Evolutionary conservation across 2,113 vertebrate genomes (phyloP).

Genomic region (Chrysochloris asiatica): DNA sequence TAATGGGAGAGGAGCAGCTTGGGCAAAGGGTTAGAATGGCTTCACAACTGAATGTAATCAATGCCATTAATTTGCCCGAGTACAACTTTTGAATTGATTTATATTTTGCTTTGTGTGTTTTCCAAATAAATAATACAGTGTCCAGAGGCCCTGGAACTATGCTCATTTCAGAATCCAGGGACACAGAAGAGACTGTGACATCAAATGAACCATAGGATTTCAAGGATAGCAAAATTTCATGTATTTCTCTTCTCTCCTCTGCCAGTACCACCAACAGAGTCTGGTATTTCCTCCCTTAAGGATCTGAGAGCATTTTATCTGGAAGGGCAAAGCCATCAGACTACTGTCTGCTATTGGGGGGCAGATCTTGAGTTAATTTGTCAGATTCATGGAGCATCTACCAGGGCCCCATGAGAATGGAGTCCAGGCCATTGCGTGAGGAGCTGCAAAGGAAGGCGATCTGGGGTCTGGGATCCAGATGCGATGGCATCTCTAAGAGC

Average conservation of each 20-base stretch:
- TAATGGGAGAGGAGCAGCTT: not conserved
- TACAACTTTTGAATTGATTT: not conserved
- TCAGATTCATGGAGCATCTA: not conserved
- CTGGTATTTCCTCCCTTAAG: not conserved
- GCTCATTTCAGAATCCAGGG: not conserved
- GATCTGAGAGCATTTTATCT: not conserved
- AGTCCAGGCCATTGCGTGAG: no score
- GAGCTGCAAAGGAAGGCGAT: not conserved
- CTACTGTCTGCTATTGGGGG: not conserved
- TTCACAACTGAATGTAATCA: not conserved
- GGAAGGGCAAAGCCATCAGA: not conserved
- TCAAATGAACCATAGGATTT: accelerated
- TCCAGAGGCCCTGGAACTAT: not conserved
- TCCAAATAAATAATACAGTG: no score
- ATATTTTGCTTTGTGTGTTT: not conserved
- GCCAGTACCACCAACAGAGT: not conserved
- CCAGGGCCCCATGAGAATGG: no score
- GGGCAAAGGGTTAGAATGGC: not conserved
- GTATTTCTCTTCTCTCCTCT: not conserved
- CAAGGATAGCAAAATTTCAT: not conserved
- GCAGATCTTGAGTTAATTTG: not conserved
- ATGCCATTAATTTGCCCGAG: not conserved
- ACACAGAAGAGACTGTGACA: not conserved
- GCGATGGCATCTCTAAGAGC: not conserved
- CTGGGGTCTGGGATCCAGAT: not conserved